Base-by-base conservation (phyloP, 2,113 vertebrate species). In the Grantiella picta region DNA sequence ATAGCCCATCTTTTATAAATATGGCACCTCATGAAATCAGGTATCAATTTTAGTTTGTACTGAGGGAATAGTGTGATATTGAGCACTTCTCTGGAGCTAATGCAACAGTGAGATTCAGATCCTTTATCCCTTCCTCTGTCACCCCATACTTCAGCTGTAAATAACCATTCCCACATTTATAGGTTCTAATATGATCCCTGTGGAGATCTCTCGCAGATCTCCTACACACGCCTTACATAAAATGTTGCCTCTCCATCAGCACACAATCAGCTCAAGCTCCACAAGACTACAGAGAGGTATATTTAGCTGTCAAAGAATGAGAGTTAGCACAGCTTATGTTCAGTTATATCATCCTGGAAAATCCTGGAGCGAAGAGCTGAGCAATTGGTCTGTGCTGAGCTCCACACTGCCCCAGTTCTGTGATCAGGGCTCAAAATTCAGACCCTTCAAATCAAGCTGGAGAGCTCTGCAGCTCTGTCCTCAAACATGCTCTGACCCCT, bases 151-250 rank as follows among this genome's bases (percentile, higher is more conserved):
- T 52, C 35, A 50, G 59, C 94, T 91, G 82, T 44, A 71, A 95
- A 94, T 84, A 78, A 45, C 64, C 2, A 0, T 69, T 83, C 87
- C 83, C 83, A 71, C 83, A 40, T 86, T 86, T 56, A 16, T 6
- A 78, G 45, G 35, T 82, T 93, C 69, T 23, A 80, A 38, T 35
- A 14, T 12, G 64, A 92, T 92, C 76, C 89, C 83, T 25, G 56
- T 28, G 56, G 89, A 94, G 91, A 86, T 89, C 86, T 85, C 42
- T 9, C 88, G 84, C 89, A 47, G 64, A 75, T 96, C 96, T 95
- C 96, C 94, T 96, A 90, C 95, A 96, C 94, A 90, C 0, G 0
- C 80, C 92, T 96, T 89, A 94, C 89, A 92, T 94, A 95, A 96
- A 96, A 35, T 2, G 9, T 45, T 93, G 92, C 64, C 64, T 95